Base-by-base conservation (phyloP, 2,797 vertebrate genomes). In the Cirrhinus molitorella region DNA sequence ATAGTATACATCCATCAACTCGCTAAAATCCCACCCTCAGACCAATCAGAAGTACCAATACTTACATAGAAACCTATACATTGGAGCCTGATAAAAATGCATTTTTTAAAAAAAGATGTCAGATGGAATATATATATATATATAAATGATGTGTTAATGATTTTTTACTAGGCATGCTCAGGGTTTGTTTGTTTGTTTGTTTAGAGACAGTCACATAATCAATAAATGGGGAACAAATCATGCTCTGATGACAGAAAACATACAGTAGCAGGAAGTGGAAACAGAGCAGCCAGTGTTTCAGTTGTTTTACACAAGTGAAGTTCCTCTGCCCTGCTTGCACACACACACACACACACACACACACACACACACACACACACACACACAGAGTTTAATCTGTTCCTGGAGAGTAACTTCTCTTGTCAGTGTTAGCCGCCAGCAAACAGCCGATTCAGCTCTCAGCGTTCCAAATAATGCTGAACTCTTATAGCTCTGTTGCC, bases 391-490 rank as follows among this genome's bases (percentile, higher is more conserved):
- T 81, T 74, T 83, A 84, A 85, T 83, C 63, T 76, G 45, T 85
- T 81, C 81, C 83, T 87, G 37, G 63, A 88, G 67, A 84, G 77
- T 63, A 73, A 28, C n/a, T 67, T 61, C 66, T 77, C 49, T 74
- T 65, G 67, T 82, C 57, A 80, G 65, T 77, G 66, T 61, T 71
- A 55, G 75, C 76, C 68, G 11, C 53, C 65, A 70, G 61, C 75
- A 83, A 84, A 71, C 37, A 81, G 65, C 66, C 76, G 59, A 76
- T 65, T 85, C 83, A 80, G 83, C 78, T 70, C 72, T 85, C 40
- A 28, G 28, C 12, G 9, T 59, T 80, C 53, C 71, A 67, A 76
- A 57, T 37, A 66, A 34, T 76, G 55, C 25, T 72, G 37, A 80
- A 59, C 40, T 71, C 53, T 72, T 28, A 81, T 57, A 80, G 53